Percentiles rank a stretch among this genome's conserved stretches.
Evolutionary conservation across 1,140 invertebrate species (phyloP).

Genomic region (Saccostrea cuccullata): DNA sequence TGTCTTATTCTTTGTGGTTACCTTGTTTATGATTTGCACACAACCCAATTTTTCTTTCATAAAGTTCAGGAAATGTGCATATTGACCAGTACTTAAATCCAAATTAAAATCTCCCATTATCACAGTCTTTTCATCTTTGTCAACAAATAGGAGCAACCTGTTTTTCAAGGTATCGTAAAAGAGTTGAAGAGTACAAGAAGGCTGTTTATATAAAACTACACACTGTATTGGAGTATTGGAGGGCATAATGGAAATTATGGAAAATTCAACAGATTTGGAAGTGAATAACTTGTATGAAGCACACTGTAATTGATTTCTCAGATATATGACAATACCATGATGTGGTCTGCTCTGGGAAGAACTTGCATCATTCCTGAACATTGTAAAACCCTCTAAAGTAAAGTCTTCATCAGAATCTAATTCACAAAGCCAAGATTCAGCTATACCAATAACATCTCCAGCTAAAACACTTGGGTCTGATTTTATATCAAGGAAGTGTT

Average conservation of each 20-base stretch:
- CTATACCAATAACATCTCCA: slow-evolving; percentile 44
- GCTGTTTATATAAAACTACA: slow-evolving; percentile 39
- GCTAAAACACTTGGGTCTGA: slow-evolving; percentile 39
- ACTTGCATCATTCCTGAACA: slow-evolving; percentile 14
- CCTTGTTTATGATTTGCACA: slow-evolving; percentile 10
- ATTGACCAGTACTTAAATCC: background rate
- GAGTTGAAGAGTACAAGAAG: background rate
- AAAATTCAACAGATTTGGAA: slow-evolving; percentile 22
- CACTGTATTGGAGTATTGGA: background rate
- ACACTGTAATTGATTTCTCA: background rate
- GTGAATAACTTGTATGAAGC: background rate
- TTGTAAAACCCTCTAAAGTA: slow-evolving; percentile 21
- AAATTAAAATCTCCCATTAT: slow-evolving; percentile 55
- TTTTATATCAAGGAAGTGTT: slow-evolving; percentile 33
- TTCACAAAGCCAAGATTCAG: slow-evolving; percentile 28
- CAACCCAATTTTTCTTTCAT: slow-evolving; percentile 44
- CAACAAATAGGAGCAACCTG: background rate
- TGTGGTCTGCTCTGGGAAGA: background rate
- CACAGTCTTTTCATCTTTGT: slow-evolving; percentile 6
- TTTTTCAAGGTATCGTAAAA: slow-evolving; percentile 5
- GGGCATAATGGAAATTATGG: background rate
- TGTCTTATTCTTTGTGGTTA: slow-evolving; percentile 38
- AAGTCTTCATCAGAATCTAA: slow-evolving; percentile 19
- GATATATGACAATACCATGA: slow-evolving; percentile 49
- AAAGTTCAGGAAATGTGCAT: slow-evolving; percentile 34